These are phyloP conservation scores for Octonoba sinensis DNA, from an alignment of 2,888 invertebrate genomes.

Conservation along the genomic window DNA sequence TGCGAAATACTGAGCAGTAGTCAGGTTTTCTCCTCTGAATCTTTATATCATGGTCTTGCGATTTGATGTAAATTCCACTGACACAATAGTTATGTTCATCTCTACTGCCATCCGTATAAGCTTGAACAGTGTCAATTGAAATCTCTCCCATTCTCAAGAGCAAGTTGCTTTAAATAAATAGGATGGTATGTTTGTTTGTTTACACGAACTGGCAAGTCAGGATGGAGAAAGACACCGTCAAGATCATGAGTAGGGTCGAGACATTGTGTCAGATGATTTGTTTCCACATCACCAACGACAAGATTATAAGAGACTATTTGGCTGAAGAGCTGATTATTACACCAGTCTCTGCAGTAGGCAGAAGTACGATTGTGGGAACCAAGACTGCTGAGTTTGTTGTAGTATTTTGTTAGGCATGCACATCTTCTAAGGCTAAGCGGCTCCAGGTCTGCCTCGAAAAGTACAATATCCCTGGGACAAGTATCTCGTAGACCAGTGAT, in stretches of 20 bases:
- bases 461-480: too few relatives aligned
- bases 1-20: neutral
- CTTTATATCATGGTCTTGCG: too few relatives aligned
- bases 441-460: too few relatives aligned
- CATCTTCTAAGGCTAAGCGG: too few relatives aligned
- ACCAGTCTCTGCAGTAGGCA: too few relatives aligned
- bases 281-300: too few relatives aligned
- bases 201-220: neutral
- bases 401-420: too few relatives aligned
- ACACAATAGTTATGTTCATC: neutral
- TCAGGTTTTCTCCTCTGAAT: neutral
- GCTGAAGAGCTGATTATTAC: too few relatives aligned
- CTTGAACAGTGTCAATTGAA: neutral
- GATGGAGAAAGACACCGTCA: neutral
- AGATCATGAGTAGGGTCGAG: neutral
- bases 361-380: too few relatives aligned
- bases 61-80: neutral
- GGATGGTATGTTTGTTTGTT: neutral
- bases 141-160: neutral
- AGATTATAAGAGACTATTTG: too few relatives aligned
- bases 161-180: neutral
- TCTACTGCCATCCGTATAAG: neutral
- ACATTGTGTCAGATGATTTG: neutral
- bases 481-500: too few relatives aligned
- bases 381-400: too few relatives aligned